phyloP scores from a whole-genome alignment of 2,888 invertebrate genomes.

The Heliconius ethilla region DNA sequence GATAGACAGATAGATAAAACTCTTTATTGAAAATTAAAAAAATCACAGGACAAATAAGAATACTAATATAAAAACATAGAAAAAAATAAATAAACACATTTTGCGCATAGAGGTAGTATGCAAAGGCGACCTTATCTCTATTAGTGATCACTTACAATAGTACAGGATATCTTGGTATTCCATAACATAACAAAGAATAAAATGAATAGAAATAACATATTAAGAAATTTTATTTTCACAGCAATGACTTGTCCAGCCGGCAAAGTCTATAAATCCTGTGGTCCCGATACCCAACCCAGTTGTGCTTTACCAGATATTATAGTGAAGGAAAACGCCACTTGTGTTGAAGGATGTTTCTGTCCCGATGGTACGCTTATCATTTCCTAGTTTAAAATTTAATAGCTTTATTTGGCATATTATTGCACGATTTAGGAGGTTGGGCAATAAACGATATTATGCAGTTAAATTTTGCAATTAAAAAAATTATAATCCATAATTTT shows the following conservation, averaged over 20 bases:
- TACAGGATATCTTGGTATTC: too few relatives aligned
- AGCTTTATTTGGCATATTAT: not conserved
- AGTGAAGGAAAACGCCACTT: slow-evolving; percentile 71
- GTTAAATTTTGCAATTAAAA: not conserved
- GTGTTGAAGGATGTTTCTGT: slow-evolving; percentile 95
- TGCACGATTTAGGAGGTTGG: not conserved
- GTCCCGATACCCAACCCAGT: slow-evolving; percentile 86
- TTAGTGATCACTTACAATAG: too few relatives aligned
- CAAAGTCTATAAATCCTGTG: slow-evolving; percentile 89
- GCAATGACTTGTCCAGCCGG: slow-evolving; percentile 90
- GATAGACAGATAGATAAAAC: too few relatives aligned
- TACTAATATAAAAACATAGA: too few relatives aligned
- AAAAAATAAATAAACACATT: too few relatives aligned
- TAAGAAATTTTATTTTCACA: slow-evolving; percentile 56
- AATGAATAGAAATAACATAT: not conserved
- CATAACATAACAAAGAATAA: not conserved
- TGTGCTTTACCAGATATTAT: slow-evolving; percentile 82
- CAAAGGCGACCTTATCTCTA: too few relatives aligned
- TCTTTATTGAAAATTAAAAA: too few relatives aligned
- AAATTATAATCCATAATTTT: not conserved
- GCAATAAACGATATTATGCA: not conserved
- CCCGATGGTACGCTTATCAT: slow-evolving; percentile 83
- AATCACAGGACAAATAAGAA: too few relatives aligned
- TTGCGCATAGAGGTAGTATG: too few relatives aligned
- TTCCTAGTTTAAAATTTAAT: not conserved